Base-by-base conservation (phyloP, 2,888 invertebrate species). In the Andrena bicolor region DNA sequence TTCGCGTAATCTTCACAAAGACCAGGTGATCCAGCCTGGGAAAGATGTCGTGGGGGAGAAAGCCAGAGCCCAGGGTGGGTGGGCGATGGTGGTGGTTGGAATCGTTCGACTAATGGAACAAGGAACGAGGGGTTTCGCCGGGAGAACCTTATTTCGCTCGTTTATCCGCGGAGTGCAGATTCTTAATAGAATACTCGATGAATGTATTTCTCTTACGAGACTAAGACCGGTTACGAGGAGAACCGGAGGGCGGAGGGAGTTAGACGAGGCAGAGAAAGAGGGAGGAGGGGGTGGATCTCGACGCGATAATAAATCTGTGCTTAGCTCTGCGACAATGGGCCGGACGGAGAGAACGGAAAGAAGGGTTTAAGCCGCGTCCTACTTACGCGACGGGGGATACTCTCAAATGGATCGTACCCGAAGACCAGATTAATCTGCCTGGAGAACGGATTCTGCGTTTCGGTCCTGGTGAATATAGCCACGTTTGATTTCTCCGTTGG, bases 181-280 rank as follows among this genome's bases (percentile, higher is more conserved):
- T 91, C 91, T 91, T 92, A 91, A 91, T 91, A 92, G 92, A 91
- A 91, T 91, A 91, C 91, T 90, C 92, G 91, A 91, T 91, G 91
- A 92, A 91, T 91, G 90, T 91, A 91, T 91, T 91, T 91, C 91
- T 90, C 90, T 90, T 90, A 87, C 90, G 91, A 86, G 88, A 88
- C 89, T 89, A 86, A 86, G 89, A 86, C 88, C 84, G 82, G 88
- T 89, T 89, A 88, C 84, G 80, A 75, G 73, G 77, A 77, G 41
- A 53, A 73, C 66, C 80, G 28, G 80, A 53, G 82, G 48, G 49
- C 68, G 41, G 75, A 23, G 66, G 64, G 72, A 64, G 65, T 53
- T 26, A 70, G 75, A 65, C 74, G 79, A 65, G 23, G 76, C 61
- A 4, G 71, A 68, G 63, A 56, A 63, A 60, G 30, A 53, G 66